phyloP scores from a whole-genome alignment of 2,113 vertebrate species.

The Tachysurus fulvidraco region DNA sequence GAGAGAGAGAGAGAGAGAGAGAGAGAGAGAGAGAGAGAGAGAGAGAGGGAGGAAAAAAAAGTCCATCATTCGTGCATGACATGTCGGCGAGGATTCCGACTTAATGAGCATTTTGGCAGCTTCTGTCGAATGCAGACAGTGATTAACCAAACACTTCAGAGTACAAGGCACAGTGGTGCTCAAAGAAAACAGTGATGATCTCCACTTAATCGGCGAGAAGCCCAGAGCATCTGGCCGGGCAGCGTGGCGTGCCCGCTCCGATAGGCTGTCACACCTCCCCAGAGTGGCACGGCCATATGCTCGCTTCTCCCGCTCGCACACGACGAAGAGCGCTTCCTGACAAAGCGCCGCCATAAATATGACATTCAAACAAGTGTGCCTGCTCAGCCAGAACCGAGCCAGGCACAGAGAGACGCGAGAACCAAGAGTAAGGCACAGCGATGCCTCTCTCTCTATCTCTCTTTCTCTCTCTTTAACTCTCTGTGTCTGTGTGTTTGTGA shows the following conservation, averaged over 20 bases:
- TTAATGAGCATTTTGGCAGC: slow-evolving; percentile 99
- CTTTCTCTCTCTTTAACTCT: not conserved
- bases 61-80: slow-evolving; percentile 86
- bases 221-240: slow-evolving; percentile 99
- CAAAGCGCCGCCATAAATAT: slow-evolving; percentile 99
- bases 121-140: slow-evolving; percentile 98
- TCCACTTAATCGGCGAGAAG: slow-evolving; percentile 99
- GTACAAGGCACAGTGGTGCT: slow-evolving; percentile 99
- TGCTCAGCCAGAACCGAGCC: slow-evolving; percentile 96
- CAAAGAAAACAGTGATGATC: slow-evolving; percentile 99
- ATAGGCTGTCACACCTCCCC: slow-evolving; percentile 99
- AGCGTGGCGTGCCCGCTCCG: slow-evolving; percentile 96
- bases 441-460: not conserved
- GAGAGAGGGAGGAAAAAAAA: slow-evolving; percentile 66
- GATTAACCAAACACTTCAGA: slow-evolving; percentile 99
- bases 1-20: slow-evolving; percentile 21
- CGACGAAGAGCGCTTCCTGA: slow-evolving; percentile 99
- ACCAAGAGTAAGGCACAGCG: not conserved
- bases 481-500: slow-evolving; percentile 9
- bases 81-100: slow-evolving; percentile 89
- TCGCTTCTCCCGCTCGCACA: slow-evolving; percentile 95
- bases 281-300: slow-evolving; percentile 98
- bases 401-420: slow-evolving; percentile 46
- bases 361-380: slow-evolving; percentile 99
- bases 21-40: slow-evolving; percentile 20